These are phyloP conservation scores for Phasianus colchicus DNA, from an alignment of 2,113 vertebrate genomes.

Conservation along the genomic window DNA sequence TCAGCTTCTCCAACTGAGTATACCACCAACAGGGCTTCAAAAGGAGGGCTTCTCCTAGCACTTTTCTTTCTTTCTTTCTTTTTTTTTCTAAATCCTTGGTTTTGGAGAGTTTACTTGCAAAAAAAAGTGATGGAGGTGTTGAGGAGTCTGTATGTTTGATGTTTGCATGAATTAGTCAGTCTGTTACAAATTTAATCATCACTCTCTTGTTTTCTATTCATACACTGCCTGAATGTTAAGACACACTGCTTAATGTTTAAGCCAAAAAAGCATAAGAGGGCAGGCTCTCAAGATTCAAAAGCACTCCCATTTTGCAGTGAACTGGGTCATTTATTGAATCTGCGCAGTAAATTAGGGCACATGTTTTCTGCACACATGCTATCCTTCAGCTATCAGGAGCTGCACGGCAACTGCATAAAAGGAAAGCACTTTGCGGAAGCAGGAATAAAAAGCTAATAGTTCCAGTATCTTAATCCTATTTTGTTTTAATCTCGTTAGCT, in stretches of 20 bases:
- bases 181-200: background rate
- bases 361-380: background rate
- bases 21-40: background rate
- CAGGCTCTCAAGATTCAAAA: background rate
- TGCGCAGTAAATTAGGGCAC: slow-evolving; percentile 6
- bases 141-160: background rate
- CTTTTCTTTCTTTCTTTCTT: no score
- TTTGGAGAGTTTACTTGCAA: background rate
- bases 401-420: background rate
- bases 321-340: background rate
- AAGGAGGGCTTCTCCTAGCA: background rate
- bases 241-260: background rate
- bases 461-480: slow-evolving; percentile 49
- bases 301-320: background rate
- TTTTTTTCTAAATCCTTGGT: background rate
- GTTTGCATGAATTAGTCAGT: background rate
- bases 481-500: slow-evolving; percentile 39
- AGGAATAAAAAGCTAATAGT: slow-evolving; percentile 19
- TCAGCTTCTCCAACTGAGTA: background rate
- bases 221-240: background rate
- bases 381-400: background rate
- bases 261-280: background rate
- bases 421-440: slow-evolving; percentile 4
- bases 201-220: background rate
- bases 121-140: background rate